Conservation (phyloP, 1,140 invertebrate genomes). For the Ephestia elutella region DNA sequence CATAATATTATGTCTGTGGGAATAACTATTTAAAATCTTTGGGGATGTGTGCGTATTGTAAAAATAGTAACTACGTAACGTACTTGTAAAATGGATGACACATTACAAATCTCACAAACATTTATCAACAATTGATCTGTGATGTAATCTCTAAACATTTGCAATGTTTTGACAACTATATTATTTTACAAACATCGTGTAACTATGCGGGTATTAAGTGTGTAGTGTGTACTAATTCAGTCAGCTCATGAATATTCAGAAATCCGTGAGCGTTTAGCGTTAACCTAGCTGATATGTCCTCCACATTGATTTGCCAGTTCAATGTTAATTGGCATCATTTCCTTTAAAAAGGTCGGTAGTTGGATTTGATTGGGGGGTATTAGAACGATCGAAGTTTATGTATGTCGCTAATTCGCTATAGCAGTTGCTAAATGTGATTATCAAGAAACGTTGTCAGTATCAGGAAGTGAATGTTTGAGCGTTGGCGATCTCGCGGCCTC, state of each 20-base stretch:
- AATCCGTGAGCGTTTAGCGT: background rate
- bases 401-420: too few relatives aligned
- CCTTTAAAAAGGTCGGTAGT: background rate
- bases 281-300: background rate
- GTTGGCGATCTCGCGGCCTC: background rate
- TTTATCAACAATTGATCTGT: background rate
- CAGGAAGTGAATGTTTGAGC: background rate
- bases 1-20: too few relatives aligned
- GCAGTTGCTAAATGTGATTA: background rate
- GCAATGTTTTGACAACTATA: background rate
- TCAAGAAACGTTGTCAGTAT: background rate
- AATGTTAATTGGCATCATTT: background rate
- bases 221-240: background rate
- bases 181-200: background rate
- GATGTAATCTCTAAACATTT: background rate
- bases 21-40: background rate
- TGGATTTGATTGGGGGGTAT: background rate
- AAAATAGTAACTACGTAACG: background rate
- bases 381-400: background rate
- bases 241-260: background rate
- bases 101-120: too few relatives aligned
- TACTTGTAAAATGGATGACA: background rate
- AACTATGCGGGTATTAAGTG: background rate
- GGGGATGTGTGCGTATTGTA: too few relatives aligned
- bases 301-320: background rate